Base-by-base conservation (phyloP, 2,797 vertebrate species). In the Ctenosaura bakeri region DNA sequence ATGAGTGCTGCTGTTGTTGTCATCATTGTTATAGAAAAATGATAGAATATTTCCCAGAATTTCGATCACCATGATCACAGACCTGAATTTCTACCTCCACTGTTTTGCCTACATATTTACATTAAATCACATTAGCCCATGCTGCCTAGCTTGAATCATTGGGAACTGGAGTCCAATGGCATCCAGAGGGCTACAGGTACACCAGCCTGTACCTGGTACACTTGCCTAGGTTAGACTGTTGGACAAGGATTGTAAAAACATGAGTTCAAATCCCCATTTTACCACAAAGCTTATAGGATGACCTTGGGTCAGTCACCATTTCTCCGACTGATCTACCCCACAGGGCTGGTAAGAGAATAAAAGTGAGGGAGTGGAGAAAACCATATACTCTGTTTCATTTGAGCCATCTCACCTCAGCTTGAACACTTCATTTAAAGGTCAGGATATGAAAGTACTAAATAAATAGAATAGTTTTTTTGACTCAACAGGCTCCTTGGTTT, bases 381-480 rank as follows among this genome's bases (percentile, higher is more conserved):
- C 42, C 46, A n/a, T n/a, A 10, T 81, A n/a, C 3, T 6, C 6
- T 22, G 38, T 13, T 20, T 73, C 20, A 62, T 62, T 62, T 62
- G 22, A 22, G 20, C 20, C 22, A 20, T 22, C 59, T 62, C 59
- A 22, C 66, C 29, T 29, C 66, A 69, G 66, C 29, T 32, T 32
- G 66, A 69, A 32, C 66, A 32, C 18, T 8, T 78, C 56, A 16
- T 74, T 62, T 14, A 13, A 64, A 87, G 14, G n/a, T n/a, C 84
- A 56, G 29, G n/a, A 24, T 1, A 38, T 56, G 59, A 74, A 78
- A 42, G 69, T 74, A n/a, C 69, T 35, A 83, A 83, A 76, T 64
- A 52, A 89, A 76, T 83, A 89, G 83, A 86, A 54, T 59, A 69
- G 46, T 42, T 66, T 78, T 78, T 42, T 78, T 62, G 64, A 74